phyloP scores from a whole-genome alignment of 2,113 vertebrate species.

The Lates calcarifer region DNA sequence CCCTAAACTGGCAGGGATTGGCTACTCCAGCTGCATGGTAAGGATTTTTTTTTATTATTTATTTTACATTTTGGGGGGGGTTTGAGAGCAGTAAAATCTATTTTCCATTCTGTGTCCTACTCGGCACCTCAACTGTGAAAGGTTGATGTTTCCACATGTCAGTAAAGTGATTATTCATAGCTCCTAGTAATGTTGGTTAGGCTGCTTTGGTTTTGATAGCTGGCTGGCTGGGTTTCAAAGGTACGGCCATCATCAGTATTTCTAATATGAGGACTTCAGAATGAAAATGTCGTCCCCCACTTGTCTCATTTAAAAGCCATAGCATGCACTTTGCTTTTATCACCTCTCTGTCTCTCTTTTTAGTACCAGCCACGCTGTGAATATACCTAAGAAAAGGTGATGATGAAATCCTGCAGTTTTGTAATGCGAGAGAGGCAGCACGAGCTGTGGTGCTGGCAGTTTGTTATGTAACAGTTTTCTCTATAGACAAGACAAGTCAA shows the following conservation, averaged over 20 bases:
- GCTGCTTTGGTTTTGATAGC: background rate
- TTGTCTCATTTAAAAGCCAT: constrained; percentile 3
- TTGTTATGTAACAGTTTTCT: constrained; percentile 63
- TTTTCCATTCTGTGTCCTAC: background rate
- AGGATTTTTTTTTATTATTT: constrained; percentile 36
- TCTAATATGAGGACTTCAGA: background rate
- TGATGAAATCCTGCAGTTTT: constrained; percentile 42
- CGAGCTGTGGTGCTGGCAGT: constrained; percentile 12
- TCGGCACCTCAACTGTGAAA: background rate
- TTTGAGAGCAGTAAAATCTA: background rate
- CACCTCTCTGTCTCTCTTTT: constrained; percentile 11
- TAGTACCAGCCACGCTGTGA: constrained; percentile 2
- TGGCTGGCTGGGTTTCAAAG: constrained; percentile 17
- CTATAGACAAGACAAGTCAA: constrained; percentile 12
- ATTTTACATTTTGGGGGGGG: no score
- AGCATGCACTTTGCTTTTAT: background rate
- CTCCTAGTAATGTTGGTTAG: background rate
- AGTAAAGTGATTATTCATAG: background rate
- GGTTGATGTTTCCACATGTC: background rate
- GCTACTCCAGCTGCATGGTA: constrained; percentile 89
- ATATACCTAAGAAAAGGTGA: constrained; percentile 22
- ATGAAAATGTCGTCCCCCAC: background rate
- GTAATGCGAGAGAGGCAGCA: constrained; percentile 57
- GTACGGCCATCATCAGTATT: background rate
- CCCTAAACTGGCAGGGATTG: constrained; percentile 86